Evolutionary conservation across 1,140 invertebrate genomes (phyloP).

Genomic region (Drosophila nebulosa): DNA sequence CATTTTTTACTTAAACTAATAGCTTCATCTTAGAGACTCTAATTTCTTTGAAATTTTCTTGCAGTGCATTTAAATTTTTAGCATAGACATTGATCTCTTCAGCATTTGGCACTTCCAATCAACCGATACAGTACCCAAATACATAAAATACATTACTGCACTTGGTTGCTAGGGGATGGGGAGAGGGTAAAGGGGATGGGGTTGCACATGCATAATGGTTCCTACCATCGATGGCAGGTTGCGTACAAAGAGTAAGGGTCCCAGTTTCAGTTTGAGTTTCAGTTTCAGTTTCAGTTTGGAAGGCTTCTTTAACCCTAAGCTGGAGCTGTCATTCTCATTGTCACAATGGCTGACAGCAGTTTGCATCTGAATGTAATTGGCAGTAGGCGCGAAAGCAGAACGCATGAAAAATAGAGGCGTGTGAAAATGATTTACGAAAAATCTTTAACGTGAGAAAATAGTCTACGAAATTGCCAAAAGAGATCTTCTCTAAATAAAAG

Average conservation of each 20-base stretch:
- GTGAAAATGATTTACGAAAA: conserved; percentile 45
- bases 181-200: background rate
- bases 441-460: conserved; percentile 29
- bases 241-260: background rate
- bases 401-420: conserved; percentile 57
- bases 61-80: background rate
- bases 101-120: conserved; percentile 12
- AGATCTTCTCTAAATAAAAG: background rate
- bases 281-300: background rate
- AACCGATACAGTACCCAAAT: conserved; percentile 12
- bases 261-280: background rate
- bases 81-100: conserved; percentile 9
- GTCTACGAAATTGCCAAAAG: background rate
- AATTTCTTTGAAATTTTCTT: background rate
- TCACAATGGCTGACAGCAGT: conserved; percentile 37
- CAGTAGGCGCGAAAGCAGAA: conserved; percentile 55
- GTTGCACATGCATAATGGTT: conserved; percentile 12
- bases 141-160: background rate
- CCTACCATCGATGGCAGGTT: conserved; percentile 6
- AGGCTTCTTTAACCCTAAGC: conserved; percentile 35
- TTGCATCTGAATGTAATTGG: conserved; percentile 54
- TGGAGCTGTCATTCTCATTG: conserved; percentile 56
- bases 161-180: no score
- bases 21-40: no score
- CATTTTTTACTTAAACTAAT: no score